Evolutionary conservation across 2,888 invertebrate species (phyloP).

Genomic region (Melanophora roralis): DNA sequence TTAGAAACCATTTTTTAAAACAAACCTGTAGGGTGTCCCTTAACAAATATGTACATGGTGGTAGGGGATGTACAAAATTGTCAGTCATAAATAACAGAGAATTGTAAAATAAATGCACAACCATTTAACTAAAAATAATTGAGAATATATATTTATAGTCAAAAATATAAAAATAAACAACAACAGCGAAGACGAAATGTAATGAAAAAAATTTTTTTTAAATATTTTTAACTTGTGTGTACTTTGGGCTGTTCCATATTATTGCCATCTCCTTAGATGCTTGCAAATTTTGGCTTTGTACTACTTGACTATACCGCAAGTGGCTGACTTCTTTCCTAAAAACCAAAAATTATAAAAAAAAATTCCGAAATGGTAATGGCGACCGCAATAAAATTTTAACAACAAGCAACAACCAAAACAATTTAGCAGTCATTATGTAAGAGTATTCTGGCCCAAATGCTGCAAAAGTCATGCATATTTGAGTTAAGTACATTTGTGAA

Average conservation of each 20-base stretch:
- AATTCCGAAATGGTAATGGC: conserved; percentile 55
- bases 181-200: neutral
- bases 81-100: conserved; percentile 61
- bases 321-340: no score
- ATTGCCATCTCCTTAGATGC: neutral
- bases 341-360: neutral
- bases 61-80: conserved; percentile 51
- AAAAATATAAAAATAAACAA: neutral
- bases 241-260: conserved; percentile 13
- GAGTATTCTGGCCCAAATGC: conserved; percentile 58
- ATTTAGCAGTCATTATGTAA: conserved; percentile 50
- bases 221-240: conserved; percentile 26
- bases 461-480: conserved; percentile 57
- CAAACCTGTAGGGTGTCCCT: neutral
- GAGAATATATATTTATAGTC: conserved; percentile 28
- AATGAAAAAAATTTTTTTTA: conserved; percentile 17
- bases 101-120: conserved; percentile 58
- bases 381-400: conserved; percentile 61
- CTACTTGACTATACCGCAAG: neutral
- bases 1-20: no score
- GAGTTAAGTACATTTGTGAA: conserved; percentile 15
- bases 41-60: neutral
- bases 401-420: conserved; percentile 28
- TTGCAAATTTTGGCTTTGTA: conserved; percentile 3
- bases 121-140: conserved; percentile 60